These are phyloP conservation scores for Tenualosa ilisha DNA, from an alignment of 2,797 vertebrate species.

Conservation along the genomic window DNA sequence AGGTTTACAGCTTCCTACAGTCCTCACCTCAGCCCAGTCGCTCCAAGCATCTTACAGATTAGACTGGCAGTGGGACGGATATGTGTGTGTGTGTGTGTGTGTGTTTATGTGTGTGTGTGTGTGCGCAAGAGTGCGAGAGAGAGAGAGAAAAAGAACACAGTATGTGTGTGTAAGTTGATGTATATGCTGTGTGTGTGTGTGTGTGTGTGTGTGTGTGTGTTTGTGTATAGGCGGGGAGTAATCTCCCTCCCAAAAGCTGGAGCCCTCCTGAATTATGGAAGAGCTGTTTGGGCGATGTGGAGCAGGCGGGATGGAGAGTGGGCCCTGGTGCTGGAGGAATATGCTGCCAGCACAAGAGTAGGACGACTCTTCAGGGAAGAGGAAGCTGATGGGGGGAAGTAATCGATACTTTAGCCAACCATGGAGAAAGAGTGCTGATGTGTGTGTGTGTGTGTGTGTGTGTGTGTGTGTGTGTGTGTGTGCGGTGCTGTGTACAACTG, in stretches of 20 bases:
- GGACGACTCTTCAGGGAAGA: neutral
- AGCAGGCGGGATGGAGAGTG: slow-evolving; percentile 59
- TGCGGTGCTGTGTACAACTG: neutral
- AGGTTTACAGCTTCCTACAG: neutral
- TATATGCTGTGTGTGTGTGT: neutral
- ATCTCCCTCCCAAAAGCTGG: slow-evolving; percentile 73
- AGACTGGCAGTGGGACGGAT: neutral
- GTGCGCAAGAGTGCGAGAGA: neutral
- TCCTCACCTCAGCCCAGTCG: neutral
- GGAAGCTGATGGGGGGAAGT: slow-evolving; percentile 28
- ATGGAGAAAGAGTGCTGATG: slow-evolving; percentile 10
- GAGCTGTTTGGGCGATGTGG: slow-evolving; percentile 63
- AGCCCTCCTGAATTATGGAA: slow-evolving; percentile 77
- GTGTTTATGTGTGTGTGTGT: slow-evolving; percentile 3
- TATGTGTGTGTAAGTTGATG: neutral
- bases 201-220: neutral
- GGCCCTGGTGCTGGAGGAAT: neutral
- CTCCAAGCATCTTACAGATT: neutral
- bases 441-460: neutral
- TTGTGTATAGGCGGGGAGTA: slow-evolving; percentile 57
- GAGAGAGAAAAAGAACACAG: no score
- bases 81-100: neutral
- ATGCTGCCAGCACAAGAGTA: neutral
- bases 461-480: neutral
- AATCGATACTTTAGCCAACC: slow-evolving; percentile 54